Evolutionary conservation across 2,888 invertebrate species (phyloP), one percentile per base, ranked within the genome.

Genomic region (Cryptocephalus primarius): DNA sequence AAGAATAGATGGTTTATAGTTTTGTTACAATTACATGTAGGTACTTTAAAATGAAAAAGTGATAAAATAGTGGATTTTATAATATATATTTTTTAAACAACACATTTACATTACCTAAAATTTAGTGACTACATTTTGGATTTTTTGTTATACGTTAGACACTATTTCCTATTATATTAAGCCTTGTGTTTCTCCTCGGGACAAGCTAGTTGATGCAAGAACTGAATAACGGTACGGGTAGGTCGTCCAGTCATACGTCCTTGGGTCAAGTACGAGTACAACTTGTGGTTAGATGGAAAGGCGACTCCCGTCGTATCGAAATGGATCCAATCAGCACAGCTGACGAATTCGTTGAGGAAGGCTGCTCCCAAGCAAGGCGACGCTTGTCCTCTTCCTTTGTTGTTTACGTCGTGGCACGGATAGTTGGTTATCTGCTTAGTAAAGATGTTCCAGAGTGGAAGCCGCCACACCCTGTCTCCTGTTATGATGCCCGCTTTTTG

Each of bases 401-500:
- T 71, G 50, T 68, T 65, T 11, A 71, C 63, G 49, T 71, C 71
- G 45, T 66, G 65, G 1, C 67, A 65, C 10, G 51, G 48, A 47
- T 60, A 65, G 44, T 61, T 52, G 12, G 71, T 74, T 14, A 78
- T 63, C 67, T 72, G 61, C 40, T 69, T 68, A 3, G 69, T 70
- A 61, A 73, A 80, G 59, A 70, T 72, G 46, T 75, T 70, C 69
- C 76, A 79, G 34, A 80, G 58, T 0, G 80, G 80, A 74, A 80
- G 71, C 42, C 78, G 62, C 80, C 80, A 80, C 10, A 79, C 72
- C n/a, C 80, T 63, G 59, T 80, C 80, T 1, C 80, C 80, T 8
- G 77, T 76, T 36, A 67, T 65, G 1, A 66, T 63, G 1, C 78
- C 76, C 36, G 78, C 77, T 67, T 73, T 68, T 13, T 73, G 48